Percentiles rank a stretch among this genome's conserved stretches.
These are phyloP conservation scores for Wiebesia pumilae DNA, from an alignment of 1,140 invertebrate genomes.

Conservation along the genomic window DNA sequence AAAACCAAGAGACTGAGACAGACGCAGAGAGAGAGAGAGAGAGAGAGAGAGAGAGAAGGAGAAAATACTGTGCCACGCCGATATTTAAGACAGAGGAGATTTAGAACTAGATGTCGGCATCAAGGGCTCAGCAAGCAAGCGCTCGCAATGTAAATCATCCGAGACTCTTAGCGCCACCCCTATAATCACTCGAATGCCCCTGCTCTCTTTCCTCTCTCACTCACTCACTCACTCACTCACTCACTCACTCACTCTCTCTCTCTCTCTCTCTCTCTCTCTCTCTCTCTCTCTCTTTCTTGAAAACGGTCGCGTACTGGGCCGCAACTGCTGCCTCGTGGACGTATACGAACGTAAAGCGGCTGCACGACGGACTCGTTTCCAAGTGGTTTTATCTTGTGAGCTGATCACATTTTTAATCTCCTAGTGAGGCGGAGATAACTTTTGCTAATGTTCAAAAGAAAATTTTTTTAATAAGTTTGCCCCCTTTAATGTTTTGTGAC, in stretches of 20 bases:
- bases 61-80: constrained; percentile 43
- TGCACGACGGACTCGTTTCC: constrained; percentile 21
- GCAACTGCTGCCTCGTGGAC: background rate
- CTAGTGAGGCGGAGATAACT: background rate
- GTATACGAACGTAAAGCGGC: background rate
- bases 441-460: constrained; percentile 24
- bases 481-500: constrained; percentile 2
- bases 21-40: background rate
- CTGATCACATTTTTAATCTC: constrained; percentile 38
- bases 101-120: constrained; percentile 63
- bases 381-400: constrained; percentile 20
- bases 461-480: constrained; percentile 3
- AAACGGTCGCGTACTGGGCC: background rate
- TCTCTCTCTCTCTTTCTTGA: background rate
- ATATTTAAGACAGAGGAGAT: constrained; percentile 63
- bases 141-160: constrained; percentile 68
- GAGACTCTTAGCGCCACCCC: constrained; percentile 66
- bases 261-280: background rate
- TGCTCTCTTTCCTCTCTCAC: background rate
- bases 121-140: constrained; percentile 35
- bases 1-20: background rate
- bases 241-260: constrained; percentile 4
- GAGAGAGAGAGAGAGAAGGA: background rate
- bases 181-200: constrained; percentile 65
- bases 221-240: constrained; percentile 8